phyloP scores from a whole-genome alignment of 2,797 vertebrate genomes.

The Delichon dasypus region DNA sequence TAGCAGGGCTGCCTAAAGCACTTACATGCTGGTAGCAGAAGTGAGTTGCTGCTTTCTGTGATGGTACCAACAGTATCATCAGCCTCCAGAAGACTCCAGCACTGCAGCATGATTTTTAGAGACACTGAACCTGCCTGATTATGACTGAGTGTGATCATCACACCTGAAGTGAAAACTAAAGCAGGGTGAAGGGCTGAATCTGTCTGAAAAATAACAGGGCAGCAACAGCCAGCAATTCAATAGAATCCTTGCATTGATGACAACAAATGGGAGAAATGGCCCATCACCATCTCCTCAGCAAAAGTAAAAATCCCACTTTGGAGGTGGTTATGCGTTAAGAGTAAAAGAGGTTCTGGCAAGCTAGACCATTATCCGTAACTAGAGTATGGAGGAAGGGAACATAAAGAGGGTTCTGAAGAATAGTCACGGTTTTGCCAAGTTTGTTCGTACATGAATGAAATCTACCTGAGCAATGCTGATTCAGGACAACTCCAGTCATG shows the following conservation, averaged over 20 bases:
- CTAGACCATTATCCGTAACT: not conserved
- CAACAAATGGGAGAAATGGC: not conserved
- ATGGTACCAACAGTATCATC: too few species aligned
- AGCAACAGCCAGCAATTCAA: not conserved
- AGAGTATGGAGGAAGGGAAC: not conserved
- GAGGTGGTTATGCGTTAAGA: not conserved
- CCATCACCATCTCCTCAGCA: not conserved
- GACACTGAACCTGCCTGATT: not conserved
- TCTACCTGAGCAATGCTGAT: not conserved
- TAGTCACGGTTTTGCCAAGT: not conserved
- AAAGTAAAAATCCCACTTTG: not conserved
- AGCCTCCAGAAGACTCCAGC: not conserved
- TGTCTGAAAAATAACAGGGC: not conserved
- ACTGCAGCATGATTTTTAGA: not conserved
- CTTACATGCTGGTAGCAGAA: not conserved
- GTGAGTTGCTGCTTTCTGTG: not conserved
- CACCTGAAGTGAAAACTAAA: not conserved
- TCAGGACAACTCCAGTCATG: not conserved
- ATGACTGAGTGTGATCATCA: not conserved
- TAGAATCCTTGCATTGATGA: not conserved
- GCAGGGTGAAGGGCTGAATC: not conserved
- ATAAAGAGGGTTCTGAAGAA: not conserved
- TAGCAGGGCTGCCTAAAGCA: not conserved
- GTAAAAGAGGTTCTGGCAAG: not conserved
- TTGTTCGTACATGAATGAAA: not conserved